Percentiles rank a stretch among this genome's conserved stretches.
These are phyloP conservation scores for Poeciliopsis turneri DNA, from an alignment of 2,797 vertebrate species.

Conservation along the genomic window DNA sequence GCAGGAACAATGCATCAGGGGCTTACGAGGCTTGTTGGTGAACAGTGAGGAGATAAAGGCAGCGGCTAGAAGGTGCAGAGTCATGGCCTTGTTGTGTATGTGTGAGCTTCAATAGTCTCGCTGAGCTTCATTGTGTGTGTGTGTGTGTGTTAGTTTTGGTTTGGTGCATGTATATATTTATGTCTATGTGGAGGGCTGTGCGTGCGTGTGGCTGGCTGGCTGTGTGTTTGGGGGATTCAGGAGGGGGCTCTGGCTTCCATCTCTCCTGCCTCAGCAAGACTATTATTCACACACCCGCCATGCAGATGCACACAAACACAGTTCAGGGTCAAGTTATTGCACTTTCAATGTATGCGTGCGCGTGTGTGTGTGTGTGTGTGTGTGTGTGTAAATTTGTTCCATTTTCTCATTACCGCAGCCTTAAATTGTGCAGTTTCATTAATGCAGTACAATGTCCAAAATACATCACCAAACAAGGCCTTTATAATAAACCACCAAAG, in stretches of 20 bases:
- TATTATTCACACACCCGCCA: slow-evolving; percentile 60
- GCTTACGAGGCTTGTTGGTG: slow-evolving; percentile 76
- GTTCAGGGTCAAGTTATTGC: slow-evolving; percentile 6
- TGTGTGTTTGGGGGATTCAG: slow-evolving; percentile 51
- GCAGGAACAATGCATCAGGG: slow-evolving; percentile 80
- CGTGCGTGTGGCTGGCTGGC: slow-evolving; percentile 1
- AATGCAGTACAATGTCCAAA: not conserved
- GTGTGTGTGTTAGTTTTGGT: slow-evolving; percentile 3
- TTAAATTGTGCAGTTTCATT: not conserved
- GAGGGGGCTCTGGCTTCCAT: slow-evolving; percentile 51
- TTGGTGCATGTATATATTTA: not conserved
- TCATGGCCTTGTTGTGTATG: slow-evolving; percentile 81
- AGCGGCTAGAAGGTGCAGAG: slow-evolving; percentile 83
- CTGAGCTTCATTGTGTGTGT: slow-evolving; percentile 76
- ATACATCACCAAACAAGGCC: not conserved
- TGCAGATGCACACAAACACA: slow-evolving; percentile 15
- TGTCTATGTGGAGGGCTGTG: slow-evolving; percentile 16
- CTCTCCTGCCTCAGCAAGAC: slow-evolving; percentile 74
- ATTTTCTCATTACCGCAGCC: not conserved
- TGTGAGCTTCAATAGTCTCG: slow-evolving; percentile 82
- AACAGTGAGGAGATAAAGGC: slow-evolving; percentile 79
- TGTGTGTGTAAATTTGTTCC: not conserved
- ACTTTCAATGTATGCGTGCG: slow-evolving; percentile 23
- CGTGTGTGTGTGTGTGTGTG: no score
- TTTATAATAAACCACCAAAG: not conserved